These are phyloP conservation scores for Acanthurus tractus DNA, from an alignment of 2,797 vertebrate genomes.

Conservation along the genomic window DNA sequence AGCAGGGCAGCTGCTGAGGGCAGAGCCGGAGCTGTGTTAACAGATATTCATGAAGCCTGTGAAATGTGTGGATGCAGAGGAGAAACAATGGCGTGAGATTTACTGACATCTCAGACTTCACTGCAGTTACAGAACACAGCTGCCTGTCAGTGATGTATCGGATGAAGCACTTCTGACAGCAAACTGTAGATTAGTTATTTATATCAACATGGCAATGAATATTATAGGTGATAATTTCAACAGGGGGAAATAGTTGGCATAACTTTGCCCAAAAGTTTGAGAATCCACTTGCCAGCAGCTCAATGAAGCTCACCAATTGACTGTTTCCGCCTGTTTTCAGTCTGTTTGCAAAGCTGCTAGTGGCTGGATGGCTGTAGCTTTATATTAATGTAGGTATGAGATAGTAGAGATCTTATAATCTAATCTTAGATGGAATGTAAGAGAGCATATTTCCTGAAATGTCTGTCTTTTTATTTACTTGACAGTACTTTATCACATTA, in stretches of 20 bases:
- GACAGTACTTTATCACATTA: neutral
- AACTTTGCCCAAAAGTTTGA: neutral
- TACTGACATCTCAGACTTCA: no score
- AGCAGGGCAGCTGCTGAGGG: constrained; percentile 28
- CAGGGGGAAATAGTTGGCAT: neutral
- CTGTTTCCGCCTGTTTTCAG: no score
- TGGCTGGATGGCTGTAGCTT: no score
- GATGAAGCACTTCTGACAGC: neutral
- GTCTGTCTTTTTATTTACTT: neutral
- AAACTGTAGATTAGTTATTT: neutral
- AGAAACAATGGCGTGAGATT: neutral
- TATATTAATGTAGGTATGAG: no score
- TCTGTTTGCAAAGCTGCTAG: no score
- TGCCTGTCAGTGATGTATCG: neutral
- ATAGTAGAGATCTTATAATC: no score
- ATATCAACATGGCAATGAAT: neutral
- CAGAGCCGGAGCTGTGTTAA: constrained; percentile 8
- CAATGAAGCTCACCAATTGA: neutral
- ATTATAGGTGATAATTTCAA: neutral
- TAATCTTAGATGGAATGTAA: no score
- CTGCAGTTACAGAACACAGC: no score
- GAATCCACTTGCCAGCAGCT: neutral
- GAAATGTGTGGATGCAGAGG: constrained; percentile 16
- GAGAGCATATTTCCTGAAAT: neutral
- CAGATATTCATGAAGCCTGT: neutral